phyloP scores from a whole-genome alignment of 2,888 invertebrate species.

The Ennomos fuscantarius region DNA sequence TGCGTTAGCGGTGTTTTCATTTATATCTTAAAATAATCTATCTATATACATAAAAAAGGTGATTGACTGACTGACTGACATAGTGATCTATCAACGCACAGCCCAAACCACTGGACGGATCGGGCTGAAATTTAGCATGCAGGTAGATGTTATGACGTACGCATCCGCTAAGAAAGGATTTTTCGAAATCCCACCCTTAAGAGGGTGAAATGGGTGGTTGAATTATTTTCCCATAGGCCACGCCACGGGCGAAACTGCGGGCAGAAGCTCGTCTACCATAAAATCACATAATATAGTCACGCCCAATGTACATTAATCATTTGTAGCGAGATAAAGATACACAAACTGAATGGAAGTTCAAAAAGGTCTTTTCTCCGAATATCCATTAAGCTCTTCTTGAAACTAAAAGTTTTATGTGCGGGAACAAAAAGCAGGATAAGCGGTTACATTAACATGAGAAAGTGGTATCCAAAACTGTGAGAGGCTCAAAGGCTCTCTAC shows the following conservation, averaged over 20 bases:
- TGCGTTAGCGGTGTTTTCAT: constrained; percentile 1
- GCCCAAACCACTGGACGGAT: too few species aligned
- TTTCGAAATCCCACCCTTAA: too few species aligned
- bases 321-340: constrained; percentile 7
- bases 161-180: too few species aligned
- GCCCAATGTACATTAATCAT: constrained; percentile 5
- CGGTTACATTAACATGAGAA: constrained; percentile 14
- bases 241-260: too few species aligned
- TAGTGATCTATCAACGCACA: too few species aligned
- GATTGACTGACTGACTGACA: too few species aligned
- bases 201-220: too few species aligned
- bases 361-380: neutral
- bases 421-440: constrained; percentile 18
- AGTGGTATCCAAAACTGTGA: constrained; percentile 13
- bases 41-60: too few species aligned
- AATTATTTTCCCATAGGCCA: too few species aligned
- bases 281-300: constrained; percentile 6
- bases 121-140: too few species aligned
- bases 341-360: neutral
- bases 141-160: too few species aligned
- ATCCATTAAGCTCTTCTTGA: constrained; percentile 1
- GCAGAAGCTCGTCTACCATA: too few species aligned
- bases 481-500: constrained; percentile 27
- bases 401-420: constrained; percentile 5
- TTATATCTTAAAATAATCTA: constrained; percentile 11